phyloP scores from a whole-genome alignment of 2,888 invertebrate genomes.

The Matsumyia berberina region DNA sequence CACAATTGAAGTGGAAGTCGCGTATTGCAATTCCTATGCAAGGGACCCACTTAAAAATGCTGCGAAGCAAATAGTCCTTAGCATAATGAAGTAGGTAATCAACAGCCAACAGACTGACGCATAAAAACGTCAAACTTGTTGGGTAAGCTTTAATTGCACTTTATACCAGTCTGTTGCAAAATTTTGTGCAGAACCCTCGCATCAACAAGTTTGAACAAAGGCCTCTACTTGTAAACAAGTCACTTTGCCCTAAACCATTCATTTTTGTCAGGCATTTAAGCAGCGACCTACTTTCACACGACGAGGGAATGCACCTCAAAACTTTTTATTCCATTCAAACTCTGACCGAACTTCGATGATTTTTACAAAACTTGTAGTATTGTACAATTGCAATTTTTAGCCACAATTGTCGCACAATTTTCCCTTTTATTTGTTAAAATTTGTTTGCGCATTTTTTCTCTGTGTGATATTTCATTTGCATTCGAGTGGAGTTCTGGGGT shows the following conservation, averaged over 20 bases:
- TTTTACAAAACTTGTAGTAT: constrained; percentile 36
- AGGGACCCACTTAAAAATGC: no score
- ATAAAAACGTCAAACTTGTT: constrained; percentile 2
- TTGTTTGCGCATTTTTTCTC: constrained; percentile 1
- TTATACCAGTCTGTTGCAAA: constrained; percentile 1
- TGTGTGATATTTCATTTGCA: constrained; percentile 16
- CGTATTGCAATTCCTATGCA: no score
- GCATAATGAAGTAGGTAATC: not conserved
- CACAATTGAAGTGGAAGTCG: no score
- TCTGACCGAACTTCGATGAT: constrained; percentile 28
- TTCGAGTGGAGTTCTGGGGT: constrained; percentile 12
- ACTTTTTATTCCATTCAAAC: constrained; percentile 17
- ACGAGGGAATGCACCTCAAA: constrained; percentile 1
- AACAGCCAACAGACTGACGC: not conserved
- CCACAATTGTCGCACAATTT: constrained; percentile 13
- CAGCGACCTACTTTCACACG: constrained; percentile 25
- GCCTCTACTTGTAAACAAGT: not conserved
- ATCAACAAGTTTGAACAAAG: not conserved
- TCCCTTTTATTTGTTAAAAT: constrained; percentile 16
- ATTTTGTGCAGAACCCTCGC: not conserved
- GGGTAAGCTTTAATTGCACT: not conserved
- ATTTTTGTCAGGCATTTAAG: not conserved
- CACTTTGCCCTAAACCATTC: not conserved
- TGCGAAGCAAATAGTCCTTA: no score
- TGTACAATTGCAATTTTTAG: constrained; percentile 14